A percentile compares a stretch with the other conserved stretches of the same genome.
Evolutionary conservation across 2,888 invertebrate genomes (phyloP).

Genomic region (Ectemnius continuus): DNA sequence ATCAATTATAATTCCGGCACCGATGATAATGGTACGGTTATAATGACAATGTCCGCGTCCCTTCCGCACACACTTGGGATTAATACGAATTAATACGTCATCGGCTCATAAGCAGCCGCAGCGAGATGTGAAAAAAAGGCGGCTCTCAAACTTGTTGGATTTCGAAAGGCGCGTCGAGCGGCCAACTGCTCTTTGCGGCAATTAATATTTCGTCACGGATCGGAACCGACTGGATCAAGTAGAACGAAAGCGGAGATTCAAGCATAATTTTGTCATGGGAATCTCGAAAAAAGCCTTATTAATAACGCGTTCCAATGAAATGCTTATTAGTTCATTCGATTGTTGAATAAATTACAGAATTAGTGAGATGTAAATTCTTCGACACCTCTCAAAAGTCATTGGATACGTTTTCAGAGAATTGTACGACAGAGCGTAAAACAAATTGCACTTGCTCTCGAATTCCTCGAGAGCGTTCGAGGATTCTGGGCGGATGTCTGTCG

Average conservation of each 20-base stretch:
- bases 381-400: no score
- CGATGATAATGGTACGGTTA: slow-evolving; percentile 41
- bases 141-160: slow-evolving; percentile 38
- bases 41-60: slow-evolving; percentile 42
- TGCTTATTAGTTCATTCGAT: no score
- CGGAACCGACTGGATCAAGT: slow-evolving; percentile 56
- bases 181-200: slow-evolving; percentile 67
- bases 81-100: slow-evolving; percentile 50
- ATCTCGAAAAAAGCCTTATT: slow-evolving; percentile 47
- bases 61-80: slow-evolving; percentile 37
- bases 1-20: slow-evolving; percentile 44
- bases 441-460: no score
- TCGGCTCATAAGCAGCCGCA: slow-evolving; percentile 13
- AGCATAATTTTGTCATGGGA: slow-evolving; percentile 23
- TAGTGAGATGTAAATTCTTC: no score
- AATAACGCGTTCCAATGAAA: neutral
- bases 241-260: slow-evolving; percentile 18
- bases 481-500: no score
- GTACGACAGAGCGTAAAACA: no score
- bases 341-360: no score
- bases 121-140: no score
- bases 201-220: slow-evolving; percentile 74
- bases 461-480: no score
- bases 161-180: slow-evolving; percentile 51
- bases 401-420: no score